Evolutionary conservation across 2,797 vertebrate species (phyloP), one percentile per base, ranked within the genome.

Genomic region (Lycodopsis pacificus): DNA sequence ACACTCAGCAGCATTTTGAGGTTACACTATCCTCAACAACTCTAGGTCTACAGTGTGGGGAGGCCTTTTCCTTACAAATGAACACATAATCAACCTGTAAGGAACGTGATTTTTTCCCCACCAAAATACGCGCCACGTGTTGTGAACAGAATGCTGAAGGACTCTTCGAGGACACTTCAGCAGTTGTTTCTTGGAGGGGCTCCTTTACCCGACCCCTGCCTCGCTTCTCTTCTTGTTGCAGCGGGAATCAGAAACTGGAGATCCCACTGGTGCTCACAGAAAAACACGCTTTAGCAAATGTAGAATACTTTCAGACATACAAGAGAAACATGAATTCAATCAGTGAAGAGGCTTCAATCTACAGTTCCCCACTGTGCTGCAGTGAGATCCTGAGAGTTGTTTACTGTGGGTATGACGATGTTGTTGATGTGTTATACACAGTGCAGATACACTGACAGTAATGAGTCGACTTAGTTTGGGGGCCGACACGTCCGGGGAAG

Each of bases 361-460:
- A 0, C 59, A 48, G 72, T 7, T 10, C 15, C 80, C 73, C 40
- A 56, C 84, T 73, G 82, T 53, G 80, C 25, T 42, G 58, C 77
- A 63, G 57, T 58, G 54, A 68, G 57, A 76, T 20, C n/a, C 72
- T 27, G 49, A 71, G 56, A 75, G 74, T 6, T 76, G 79, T 82
- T 87, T 80, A 75, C 68, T 65, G 10, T 5, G 19, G 42, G 40
- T 36, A 4, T 51, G 71, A 62, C 65, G 75, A 63, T 42, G 68
- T 42, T 48, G 62, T 53, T 63, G 48, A 53, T 42, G 40, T 56
- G 3, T 62, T 69, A 13, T 8, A 17, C 25, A 40, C 32, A 40
- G 14, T 1, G 38, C 61, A 53, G 38, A 78, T 53, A 36, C 7
- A 17, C n/a, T 62, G 54, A 75, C 40, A 72, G 57, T 32, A 73